phyloP scores from a whole-genome alignment of 2,888 invertebrate species.

The Parthenolecanium corni region DNA sequence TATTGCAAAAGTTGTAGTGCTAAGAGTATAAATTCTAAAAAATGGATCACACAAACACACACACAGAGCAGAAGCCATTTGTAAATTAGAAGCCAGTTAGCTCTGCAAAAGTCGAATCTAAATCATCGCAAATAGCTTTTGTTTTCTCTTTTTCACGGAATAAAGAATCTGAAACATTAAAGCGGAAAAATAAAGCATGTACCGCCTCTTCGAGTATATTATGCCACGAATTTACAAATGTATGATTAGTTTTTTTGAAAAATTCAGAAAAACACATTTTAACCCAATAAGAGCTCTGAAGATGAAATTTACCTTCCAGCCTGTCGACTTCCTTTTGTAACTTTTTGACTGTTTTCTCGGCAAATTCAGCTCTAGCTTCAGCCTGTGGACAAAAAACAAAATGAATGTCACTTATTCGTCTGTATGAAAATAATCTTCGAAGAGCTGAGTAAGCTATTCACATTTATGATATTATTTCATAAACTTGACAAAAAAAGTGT shows the following conservation, averaged over 20 bases:
- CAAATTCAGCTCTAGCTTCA: slow-evolving; percentile 98
- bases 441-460: too few species aligned
- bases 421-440: too few species aligned
- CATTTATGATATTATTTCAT: too few species aligned
- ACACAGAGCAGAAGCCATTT: neutral
- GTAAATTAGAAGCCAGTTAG: slow-evolving; percentile 52
- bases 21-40: too few species aligned
- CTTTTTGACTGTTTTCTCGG: slow-evolving; percentile 99
- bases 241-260: too few species aligned
- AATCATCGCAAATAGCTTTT: slow-evolving; percentile 61
- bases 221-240: neutral
- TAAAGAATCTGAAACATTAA: slow-evolving; percentile 54
- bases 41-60: neutral
- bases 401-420: neutral
- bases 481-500: too few species aligned
- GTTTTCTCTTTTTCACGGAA: slow-evolving; percentile 72
- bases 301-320: slow-evolving; percentile 79
- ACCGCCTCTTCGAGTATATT: too few species aligned
- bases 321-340: slow-evolving; percentile 99
- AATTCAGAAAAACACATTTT: neutral
- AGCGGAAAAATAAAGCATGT: neutral
- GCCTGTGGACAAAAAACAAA: slow-evolving; percentile 45
- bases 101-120: slow-evolving; percentile 62
- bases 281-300: neutral
- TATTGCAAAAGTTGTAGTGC: too few species aligned